Evolutionary conservation across 1,140 invertebrate genomes (phyloP), one percentile per base, ranked within the genome.

Genomic region (Prorops nasuta): DNA sequence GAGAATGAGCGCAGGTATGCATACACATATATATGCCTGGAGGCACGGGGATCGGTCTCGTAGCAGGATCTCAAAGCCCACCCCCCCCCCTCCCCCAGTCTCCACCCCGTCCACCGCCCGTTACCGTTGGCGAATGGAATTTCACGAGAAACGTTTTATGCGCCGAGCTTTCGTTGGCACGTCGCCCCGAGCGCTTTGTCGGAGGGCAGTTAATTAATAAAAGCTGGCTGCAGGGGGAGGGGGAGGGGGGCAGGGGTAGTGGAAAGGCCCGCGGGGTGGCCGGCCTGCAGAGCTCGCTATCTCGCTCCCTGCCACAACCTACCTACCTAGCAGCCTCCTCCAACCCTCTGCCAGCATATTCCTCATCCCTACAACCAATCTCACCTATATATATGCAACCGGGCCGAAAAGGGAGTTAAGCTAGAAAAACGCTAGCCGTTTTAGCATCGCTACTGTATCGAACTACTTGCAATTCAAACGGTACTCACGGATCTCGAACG

Each of bases 401-500:
- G n/a, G n/a, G n/a, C n/a, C n/a, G n/a, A n/a, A n/a, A n/a, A n/a
- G n/a, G n/a, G n/a, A n/a, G n/a, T n/a, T n/a, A n/a, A n/a, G n/a
- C n/a, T n/a, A n/a, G n/a, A n/a, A n/a, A n/a, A n/a, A n/a, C n/a
- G n/a, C n/a, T n/a, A n/a, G n/a, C n/a, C n/a, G n/a, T n/a, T n/a
- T n/a, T n/a, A n/a, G n/a, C n/a, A n/a, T n/a, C n/a, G n/a, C n/a
- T n/a, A n/a, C 18, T 2, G 21, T 40, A 46, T 49, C 42, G 35
- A 3, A 10, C 10, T 32, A 47, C 46, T 54, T 61, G 58, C 48
- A 52, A 62, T 51, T 46, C 44, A 49, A 55, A 57, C 46, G 47
- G 60, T 43, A 80, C 84, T 84, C 66, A 90, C 88, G 81, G 83
- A 64, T 90, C 87, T 51, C 86, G 83, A 19, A 91, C 78, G 36